A percentile compares a stretch with the other conserved stretches of the same genome.
phyloP scores from a whole-genome alignment of 1,140 invertebrate species.

The Lepidostoma basale region DNA sequence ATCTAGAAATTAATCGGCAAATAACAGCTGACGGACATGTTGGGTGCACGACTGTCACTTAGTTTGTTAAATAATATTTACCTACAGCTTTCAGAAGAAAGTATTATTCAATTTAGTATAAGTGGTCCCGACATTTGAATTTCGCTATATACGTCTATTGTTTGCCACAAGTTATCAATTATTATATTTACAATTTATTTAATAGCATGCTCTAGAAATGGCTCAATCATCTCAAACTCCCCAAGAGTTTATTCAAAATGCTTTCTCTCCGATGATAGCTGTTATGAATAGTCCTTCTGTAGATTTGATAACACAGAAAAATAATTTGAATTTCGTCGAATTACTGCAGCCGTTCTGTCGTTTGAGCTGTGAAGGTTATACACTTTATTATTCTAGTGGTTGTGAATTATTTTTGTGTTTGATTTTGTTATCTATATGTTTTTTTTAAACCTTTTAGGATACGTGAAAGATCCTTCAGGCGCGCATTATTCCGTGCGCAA shows the following conservation, averaged over 20 bases:
- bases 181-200: conserved; percentile 8
- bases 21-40: conserved; percentile 38
- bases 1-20: background rate
- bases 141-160: too few relatives aligned
- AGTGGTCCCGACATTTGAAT: too few relatives aligned
- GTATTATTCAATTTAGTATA: too few relatives aligned
- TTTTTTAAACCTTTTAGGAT: conserved; percentile 64
- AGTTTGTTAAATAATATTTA: conserved; percentile 35
- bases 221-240: conserved; percentile 70
- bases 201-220: conserved; percentile 54
- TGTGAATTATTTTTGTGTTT: conserved; percentile 34
- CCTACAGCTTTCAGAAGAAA: conserved; percentile 10
- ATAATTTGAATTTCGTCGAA: conserved; percentile 90
- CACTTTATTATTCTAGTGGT: conserved; percentile 19
- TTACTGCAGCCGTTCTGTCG: conserved; percentile 88
- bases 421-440: conserved; percentile 8
- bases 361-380: conserved; percentile 75
- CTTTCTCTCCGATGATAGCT: conserved; percentile 88
- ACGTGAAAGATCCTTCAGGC: conserved; percentile 84
- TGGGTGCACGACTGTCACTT: conserved; percentile 31
- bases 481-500: conserved; percentile 74
- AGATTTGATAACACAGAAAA: conserved; percentile 84
- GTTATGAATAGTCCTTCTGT: conserved; percentile 82
- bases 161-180: too few relatives aligned
- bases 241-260: conserved; percentile 86